Evolutionary conservation across 2,888 invertebrate genomes (phyloP).

Genomic region (Mimachlamys varia): DNA sequence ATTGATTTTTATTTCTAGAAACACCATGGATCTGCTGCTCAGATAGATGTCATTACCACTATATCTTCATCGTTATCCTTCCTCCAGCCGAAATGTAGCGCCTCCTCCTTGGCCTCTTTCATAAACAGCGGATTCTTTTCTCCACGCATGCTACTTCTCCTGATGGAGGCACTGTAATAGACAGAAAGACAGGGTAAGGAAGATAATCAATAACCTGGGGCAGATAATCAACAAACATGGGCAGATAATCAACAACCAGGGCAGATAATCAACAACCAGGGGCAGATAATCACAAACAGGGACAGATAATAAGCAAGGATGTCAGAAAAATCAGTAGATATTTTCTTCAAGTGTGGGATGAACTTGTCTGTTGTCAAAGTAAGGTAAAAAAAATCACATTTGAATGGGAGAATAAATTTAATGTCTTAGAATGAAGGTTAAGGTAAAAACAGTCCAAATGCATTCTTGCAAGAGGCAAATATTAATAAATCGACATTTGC

Average conservation of each 20-base stretch:
- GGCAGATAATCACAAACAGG: neutral
- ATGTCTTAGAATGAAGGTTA: too few species aligned
- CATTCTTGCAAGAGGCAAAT: too few species aligned
- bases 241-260: neutral
- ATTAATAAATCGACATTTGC: too few species aligned
- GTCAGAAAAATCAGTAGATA: neutral
- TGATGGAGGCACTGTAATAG: conserved; percentile 91
- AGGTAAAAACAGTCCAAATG: too few species aligned
- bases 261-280: neutral
- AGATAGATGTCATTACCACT: conserved; percentile 38
- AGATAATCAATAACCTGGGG: neutral
- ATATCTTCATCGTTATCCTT: conserved; percentile 55
- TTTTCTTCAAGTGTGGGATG: neutral
- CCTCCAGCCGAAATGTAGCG: conserved; percentile 80
- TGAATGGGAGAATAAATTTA: too few species aligned
- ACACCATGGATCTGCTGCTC: too few species aligned
- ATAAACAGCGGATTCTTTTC: conserved; percentile 96
- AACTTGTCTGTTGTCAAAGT: too few species aligned
- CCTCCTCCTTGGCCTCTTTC: conserved; percentile 97
- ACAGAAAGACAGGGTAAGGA: conserved; percentile 9
- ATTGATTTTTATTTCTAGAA: too few species aligned
- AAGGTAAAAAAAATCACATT: too few species aligned
- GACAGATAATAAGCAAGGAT: too few species aligned
- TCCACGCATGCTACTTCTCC: conserved; percentile 95
- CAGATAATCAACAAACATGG: neutral